Conservation (phyloP, 2,888 invertebrate species). For the Melanchra persicariae region DNA sequence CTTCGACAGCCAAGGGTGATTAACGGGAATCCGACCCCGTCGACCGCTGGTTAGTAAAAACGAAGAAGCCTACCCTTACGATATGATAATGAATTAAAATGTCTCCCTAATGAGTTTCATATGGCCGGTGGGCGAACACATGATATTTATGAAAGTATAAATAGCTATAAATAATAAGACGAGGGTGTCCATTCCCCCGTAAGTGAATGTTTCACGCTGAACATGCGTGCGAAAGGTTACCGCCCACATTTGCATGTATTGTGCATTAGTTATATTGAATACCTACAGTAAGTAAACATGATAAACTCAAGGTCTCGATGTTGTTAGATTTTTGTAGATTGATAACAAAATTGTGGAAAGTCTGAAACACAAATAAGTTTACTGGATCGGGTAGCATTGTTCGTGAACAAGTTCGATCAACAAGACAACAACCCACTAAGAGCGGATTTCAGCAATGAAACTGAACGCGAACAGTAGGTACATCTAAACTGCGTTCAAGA, state of each 20-base stretch:
- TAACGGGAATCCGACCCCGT: background rate
- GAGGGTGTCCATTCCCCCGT: conserved; percentile 68
- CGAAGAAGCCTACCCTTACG: conserved; percentile 10
- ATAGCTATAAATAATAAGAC: conserved; percentile 61
- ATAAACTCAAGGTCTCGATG: conserved; percentile 6
- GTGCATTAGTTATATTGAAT: conserved; percentile 36
- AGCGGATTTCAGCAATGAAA: too few species aligned
- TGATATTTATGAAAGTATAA: conserved; percentile 61
- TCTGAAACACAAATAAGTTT: background rate
- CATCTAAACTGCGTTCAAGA: too few species aligned
- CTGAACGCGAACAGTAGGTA: too few species aligned
- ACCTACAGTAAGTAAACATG: conserved; percentile 9
- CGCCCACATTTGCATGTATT: conserved; percentile 47
- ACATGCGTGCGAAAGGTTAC: conserved; percentile 66
- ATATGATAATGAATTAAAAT: conserved; percentile 46
- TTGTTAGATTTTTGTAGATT: conserved; percentile 10
- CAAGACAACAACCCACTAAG: background rate
- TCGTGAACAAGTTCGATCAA: background rate
- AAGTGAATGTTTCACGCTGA: conserved; percentile 50
- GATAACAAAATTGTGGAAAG: conserved; percentile 12
- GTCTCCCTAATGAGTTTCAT: conserved; percentile 52
- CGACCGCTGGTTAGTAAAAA: background rate
- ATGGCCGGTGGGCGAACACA: conserved; percentile 32
- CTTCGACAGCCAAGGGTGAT: background rate
- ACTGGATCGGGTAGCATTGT: background rate